Evolutionary conservation across 1,140 invertebrate genomes (phyloP), one percentile per base, ranked within the genome.

Genomic region (Adelges cooleyi): DNA sequence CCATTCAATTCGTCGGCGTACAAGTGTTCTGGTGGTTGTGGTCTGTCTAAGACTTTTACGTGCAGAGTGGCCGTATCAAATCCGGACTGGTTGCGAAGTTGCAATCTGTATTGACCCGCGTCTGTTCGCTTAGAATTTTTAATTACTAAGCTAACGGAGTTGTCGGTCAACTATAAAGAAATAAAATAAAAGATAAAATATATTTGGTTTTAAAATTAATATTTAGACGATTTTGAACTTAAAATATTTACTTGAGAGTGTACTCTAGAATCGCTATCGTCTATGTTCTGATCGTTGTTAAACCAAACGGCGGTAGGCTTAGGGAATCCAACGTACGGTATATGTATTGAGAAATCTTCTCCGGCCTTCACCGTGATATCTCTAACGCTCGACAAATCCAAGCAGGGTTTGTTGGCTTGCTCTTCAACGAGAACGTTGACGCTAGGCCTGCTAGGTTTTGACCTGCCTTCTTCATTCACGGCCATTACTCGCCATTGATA

Each of bases 301-400:
- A 90, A 91, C 92, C 95, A 98, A 18, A 85, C 84, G 2, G 94
- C 92, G 15, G 83, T 90, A 8, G 96, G 96, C 79, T 92, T 90
- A 0, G 95, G 95, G 80, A 94, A 94, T 25, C 89, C 95, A 68
- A 87, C 84, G 74, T 92, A 99, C 11, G 95, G 94, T 23, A 98
- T 87, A 71, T 92, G 87, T 72, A 99, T 93, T 54, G 86, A 89
- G 78, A 99, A 97, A 73, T 96, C 92, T 79, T 99, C 92, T 56
- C 96, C 96, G 67, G 95, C 95, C 68, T 92, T 84, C 4, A 98
- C 94, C 17, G 89, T 92, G 69, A 99, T 96, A 73, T 99, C 96
- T 38, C 92, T 86, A 6, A 97, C 83, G 22, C 87, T 87, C 51
- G 88, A 86, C 48, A 95, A 81, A 73, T 98, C 93, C 81, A 99